phyloP scores from a whole-genome alignment of 2,113 vertebrate genomes.

The Castor canadensis region DNA sequence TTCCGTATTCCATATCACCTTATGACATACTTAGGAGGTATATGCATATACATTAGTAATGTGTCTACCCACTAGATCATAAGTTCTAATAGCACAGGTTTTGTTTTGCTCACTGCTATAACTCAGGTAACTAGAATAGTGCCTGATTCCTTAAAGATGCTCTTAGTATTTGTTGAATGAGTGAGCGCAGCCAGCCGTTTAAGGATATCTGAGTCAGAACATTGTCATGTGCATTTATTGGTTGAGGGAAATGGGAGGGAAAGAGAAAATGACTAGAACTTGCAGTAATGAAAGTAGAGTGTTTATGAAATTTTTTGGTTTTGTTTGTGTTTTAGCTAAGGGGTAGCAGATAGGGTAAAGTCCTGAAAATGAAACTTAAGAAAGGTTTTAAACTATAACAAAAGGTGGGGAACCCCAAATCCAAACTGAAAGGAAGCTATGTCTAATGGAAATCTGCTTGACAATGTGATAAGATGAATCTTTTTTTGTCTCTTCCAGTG shows the following conservation, averaged over 20 bases:
- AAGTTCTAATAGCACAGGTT: not conserved
- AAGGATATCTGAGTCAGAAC: not conserved
- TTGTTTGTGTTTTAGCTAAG: not conserved
- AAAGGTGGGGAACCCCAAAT: no score
- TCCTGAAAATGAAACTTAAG: slow-evolving; percentile 42
- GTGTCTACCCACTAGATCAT: not conserved
- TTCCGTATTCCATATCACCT: no score
- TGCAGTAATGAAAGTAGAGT: not conserved
- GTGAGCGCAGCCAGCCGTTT: not conserved
- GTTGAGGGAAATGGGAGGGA: not conserved
- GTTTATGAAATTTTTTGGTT: not conserved
- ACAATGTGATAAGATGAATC: not conserved
- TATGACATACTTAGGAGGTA: no score
- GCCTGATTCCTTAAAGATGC: not conserved
- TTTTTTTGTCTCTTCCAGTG: not conserved
- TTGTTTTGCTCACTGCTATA: not conserved
- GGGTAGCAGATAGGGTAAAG: slow-evolving; percentile 7
- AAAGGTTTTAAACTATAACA: not conserved
- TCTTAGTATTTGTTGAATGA: not conserved
- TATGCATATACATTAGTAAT: not conserved
- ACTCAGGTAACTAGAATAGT: not conserved
- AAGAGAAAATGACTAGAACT: not conserved
- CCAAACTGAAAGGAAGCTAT: slow-evolving; percentile 1
- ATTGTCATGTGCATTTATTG: not conserved
- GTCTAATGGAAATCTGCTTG: not conserved